Conservation (phyloP, 1,140 invertebrate genomes). For the Drosophila guanche region DNA sequence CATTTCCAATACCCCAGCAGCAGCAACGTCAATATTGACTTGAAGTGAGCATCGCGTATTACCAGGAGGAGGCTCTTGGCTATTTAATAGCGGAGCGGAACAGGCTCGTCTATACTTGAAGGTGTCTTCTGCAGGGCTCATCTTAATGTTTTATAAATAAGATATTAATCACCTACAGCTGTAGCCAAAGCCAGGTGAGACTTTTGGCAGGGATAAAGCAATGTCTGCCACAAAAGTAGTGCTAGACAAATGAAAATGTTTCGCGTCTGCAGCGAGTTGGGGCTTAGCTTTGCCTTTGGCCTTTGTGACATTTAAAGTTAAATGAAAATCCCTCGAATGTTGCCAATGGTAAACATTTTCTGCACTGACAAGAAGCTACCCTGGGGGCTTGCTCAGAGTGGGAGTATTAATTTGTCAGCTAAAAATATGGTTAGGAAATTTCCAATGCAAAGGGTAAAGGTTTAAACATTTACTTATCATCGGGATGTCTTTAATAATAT, state of each 20-base stretch:
- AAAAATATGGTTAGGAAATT: too few relatives aligned
- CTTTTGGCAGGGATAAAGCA: constrained; percentile 4
- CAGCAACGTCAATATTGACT: constrained; percentile 64
- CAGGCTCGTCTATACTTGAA: not conserved
- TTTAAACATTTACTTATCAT: too few relatives aligned
- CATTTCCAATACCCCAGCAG: constrained; percentile 45
- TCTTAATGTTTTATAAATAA: constrained; percentile 52
- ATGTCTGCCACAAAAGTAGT: not conserved
- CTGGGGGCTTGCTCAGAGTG: not conserved
- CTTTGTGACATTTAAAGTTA: constrained; percentile 12
- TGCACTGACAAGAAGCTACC: not conserved
- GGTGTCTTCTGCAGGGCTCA: constrained; percentile 2
- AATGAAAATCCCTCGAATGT: constrained; percentile 18
- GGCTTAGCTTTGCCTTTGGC: constrained; percentile 11
- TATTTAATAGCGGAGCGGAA: constrained; percentile 22
- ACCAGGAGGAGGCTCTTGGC: not conserved
- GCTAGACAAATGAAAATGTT: constrained; percentile 41
- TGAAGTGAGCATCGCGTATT: constrained; percentile 12
- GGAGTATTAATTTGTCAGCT: not conserved
- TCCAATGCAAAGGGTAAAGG: too few relatives aligned
- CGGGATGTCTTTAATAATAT: too few relatives aligned
- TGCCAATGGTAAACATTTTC: constrained; percentile 21
- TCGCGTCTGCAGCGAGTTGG: not conserved
- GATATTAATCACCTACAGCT: constrained; percentile 72
- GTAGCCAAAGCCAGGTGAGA: constrained; percentile 44